These are phyloP conservation scores for Drosophila tsacasi DNA, from an alignment of 1,140 invertebrate species.

Conservation along the genomic window DNA sequence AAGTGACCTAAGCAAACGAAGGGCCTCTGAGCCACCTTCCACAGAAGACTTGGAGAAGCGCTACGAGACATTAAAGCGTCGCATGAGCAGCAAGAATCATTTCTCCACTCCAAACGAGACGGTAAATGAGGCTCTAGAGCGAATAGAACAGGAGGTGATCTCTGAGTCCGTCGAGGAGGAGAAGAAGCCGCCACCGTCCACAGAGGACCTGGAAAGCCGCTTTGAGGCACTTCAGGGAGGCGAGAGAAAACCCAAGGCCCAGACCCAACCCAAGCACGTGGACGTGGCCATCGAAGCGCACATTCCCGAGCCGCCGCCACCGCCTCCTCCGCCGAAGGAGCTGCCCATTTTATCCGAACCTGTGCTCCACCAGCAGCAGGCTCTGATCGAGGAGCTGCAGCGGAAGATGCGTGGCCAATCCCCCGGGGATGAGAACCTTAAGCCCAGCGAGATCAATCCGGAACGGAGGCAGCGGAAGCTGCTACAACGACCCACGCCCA, in stretches of 20 bases:
- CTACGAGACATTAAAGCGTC: slow-evolving; percentile 69
- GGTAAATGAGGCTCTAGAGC: slow-evolving; percentile 54
- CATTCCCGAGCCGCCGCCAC: slow-evolving; percentile 58
- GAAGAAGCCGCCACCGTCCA: slow-evolving; percentile 47
- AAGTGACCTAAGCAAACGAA: slow-evolving; percentile 46
- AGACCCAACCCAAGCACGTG: slow-evolving; percentile 22
- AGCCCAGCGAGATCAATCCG: slow-evolving; percentile 75
- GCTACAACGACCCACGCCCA: slow-evolving; percentile 66
- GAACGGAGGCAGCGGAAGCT: slow-evolving; percentile 42
- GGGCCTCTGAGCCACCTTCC: slow-evolving; percentile 76
- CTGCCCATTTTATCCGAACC: slow-evolving; percentile 19
- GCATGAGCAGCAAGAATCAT: slow-evolving; percentile 72
- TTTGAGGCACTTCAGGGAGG: slow-evolving; percentile 65
- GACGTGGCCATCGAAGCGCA: slow-evolving; percentile 73
- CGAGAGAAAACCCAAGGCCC: slow-evolving; percentile 15
- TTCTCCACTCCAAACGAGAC: slow-evolving; percentile 44
- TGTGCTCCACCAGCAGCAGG: slow-evolving; percentile 56
- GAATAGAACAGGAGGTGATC: slow-evolving; percentile 65
- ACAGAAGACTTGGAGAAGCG: slow-evolving; percentile 81
- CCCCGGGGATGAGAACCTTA: slow-evolving; percentile 72
- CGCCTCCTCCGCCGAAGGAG: slow-evolving; percentile 48
- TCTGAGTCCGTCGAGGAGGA: slow-evolving; percentile 43
- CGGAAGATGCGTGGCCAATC: slow-evolving; percentile 66
- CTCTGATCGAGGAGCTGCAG: slow-evolving; percentile 76
- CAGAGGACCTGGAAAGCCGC: slow-evolving; percentile 69